Percentiles rank a stretch among this genome's conserved stretches.
phyloP scores from a whole-genome alignment of 2,113 vertebrate species.

The Hippocampus zosterae region DNA sequence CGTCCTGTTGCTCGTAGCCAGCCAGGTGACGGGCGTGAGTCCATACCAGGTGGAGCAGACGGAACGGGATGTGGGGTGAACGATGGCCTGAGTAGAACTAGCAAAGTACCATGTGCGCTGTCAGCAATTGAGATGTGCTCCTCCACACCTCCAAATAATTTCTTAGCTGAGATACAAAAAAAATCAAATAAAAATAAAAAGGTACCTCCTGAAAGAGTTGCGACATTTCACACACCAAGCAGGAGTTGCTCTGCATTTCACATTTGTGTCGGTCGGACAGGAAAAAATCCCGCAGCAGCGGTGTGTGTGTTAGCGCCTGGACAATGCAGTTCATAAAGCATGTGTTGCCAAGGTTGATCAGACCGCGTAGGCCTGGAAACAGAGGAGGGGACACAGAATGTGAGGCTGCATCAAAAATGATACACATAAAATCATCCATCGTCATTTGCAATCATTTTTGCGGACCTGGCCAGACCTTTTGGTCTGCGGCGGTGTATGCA shows the following conservation, averaged over 20 bases:
- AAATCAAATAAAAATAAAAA: background rate
- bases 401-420: background rate
- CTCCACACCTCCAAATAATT: background rate
- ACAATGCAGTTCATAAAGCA: constrained; percentile 99
- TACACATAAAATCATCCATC: background rate
- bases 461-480: too few species aligned
- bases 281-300: constrained; percentile 93
- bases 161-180: background rate
- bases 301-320: constrained; percentile 95
- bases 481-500: too few species aligned
- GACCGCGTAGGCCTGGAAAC: constrained; percentile 82
- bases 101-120: background rate
- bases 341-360: constrained; percentile 95
- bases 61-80: constrained; percentile 97
- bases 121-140: too few species aligned
- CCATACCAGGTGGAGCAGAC: constrained; percentile 97
- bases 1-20: constrained; percentile 97
- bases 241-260: constrained; percentile 97
- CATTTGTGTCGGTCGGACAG: constrained; percentile 95
- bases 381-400: background rate
- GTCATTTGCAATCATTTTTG: background rate
- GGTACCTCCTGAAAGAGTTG: constrained; percentile 93
- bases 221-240: constrained; percentile 96
- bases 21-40: constrained; percentile 97
- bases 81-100: constrained; percentile 98